phyloP scores from a whole-genome alignment of 30 jellyfish, hydroid and myxozoan species.

The Aurelia sp. region DNA sequence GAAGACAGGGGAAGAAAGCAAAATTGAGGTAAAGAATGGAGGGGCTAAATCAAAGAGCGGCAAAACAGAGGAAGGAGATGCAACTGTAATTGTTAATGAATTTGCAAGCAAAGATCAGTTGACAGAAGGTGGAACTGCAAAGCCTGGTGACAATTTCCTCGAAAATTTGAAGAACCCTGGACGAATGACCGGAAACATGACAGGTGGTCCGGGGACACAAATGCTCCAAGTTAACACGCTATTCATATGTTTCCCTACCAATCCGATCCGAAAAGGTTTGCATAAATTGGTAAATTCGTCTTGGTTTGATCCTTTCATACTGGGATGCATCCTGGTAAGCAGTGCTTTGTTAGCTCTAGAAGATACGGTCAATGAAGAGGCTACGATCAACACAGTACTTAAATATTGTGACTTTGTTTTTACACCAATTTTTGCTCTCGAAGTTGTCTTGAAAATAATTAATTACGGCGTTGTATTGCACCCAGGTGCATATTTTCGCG shows the following conservation, averaged over 20 bases:
- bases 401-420: constrained; percentile 63
- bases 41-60: constrained; percentile 10
- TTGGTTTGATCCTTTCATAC: constrained; percentile 72
- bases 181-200: constrained; percentile 80
- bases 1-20: constrained; percentile 32
- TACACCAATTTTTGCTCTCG: constrained; percentile 82
- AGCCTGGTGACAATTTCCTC: constrained; percentile 83
- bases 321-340: constrained; percentile 77
- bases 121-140: constrained; percentile 32
- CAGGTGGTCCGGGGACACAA: constrained; percentile 56
- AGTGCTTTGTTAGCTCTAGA: constrained; percentile 88
- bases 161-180: constrained; percentile 85
- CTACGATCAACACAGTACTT: constrained; percentile 67
- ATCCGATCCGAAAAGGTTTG: constrained; percentile 68
- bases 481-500: constrained; percentile 88
- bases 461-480: constrained; percentile 83
- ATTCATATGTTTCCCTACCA: constrained; percentile 52
- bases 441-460: constrained; percentile 70
- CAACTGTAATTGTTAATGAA: constrained; percentile 17
- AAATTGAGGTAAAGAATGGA: background rate
- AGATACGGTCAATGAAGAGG: constrained; percentile 79
- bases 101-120: constrained; percentile 23
- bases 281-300: constrained; percentile 74
- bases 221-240: constrained; percentile 72
- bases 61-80: constrained; percentile 47